A percentile compares a stretch with the other conserved stretches of the same genome.
phyloP scores from a whole-genome alignment of 1,140 invertebrate species.

The Sitophilus oryzae region DNA sequence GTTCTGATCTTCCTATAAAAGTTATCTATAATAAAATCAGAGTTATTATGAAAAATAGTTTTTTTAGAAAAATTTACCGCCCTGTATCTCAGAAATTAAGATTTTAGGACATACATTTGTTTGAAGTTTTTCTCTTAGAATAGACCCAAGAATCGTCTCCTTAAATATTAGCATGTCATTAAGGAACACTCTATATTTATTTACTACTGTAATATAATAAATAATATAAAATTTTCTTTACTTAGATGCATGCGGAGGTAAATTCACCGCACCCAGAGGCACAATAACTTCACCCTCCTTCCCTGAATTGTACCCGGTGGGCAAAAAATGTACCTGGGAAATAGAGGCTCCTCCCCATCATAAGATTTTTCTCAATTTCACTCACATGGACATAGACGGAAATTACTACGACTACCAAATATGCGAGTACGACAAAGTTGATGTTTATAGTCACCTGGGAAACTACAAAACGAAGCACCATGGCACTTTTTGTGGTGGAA shows the following conservation, averaged over 20 bases:
- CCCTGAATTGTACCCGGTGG: constrained; percentile 86
- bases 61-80: too few relatives aligned
- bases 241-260: constrained; percentile 94
- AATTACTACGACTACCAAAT: constrained; percentile 88
- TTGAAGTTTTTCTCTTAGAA: too few relatives aligned
- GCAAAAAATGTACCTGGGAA: constrained; percentile 97
- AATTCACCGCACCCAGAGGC: constrained; percentile 80
- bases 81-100: too few relatives aligned
- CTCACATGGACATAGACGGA: constrained; percentile 95
- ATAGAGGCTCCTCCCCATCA: constrained; percentile 88
- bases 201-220: too few relatives aligned
- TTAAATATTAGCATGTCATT: too few relatives aligned
- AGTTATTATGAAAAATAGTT: too few relatives aligned
- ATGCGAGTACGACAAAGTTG: constrained; percentile 93
- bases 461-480: constrained; percentile 71
- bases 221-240: too few relatives aligned
- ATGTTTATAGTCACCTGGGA: constrained; percentile 77
- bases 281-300: constrained; percentile 93
- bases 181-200: too few relatives aligned
- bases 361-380: constrained; percentile 95
- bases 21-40: too few relatives aligned
- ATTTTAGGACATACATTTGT: too few relatives aligned
- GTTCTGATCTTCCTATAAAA: too few relatives aligned
- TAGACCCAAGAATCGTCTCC: too few relatives aligned
- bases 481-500: constrained; percentile 80